Conservation (phyloP, 2,797 vertebrate genomes). For the Sylvilagus floridanus region DNA sequence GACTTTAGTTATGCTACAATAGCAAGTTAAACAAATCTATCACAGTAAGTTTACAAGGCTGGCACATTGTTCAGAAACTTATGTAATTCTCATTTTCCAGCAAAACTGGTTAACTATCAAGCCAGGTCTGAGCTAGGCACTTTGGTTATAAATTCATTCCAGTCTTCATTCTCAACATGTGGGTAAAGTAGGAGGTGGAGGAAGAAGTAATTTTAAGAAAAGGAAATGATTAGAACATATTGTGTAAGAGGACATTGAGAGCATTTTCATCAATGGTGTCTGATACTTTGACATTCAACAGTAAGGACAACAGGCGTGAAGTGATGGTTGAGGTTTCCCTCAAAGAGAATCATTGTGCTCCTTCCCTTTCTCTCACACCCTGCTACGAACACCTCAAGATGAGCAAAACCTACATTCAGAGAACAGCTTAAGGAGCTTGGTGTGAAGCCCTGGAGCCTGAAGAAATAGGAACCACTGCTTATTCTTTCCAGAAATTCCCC, state of each 20-base stretch:
- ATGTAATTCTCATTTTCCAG: neutral
- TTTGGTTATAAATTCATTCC: neutral
- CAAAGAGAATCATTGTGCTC: neutral
- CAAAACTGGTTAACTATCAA: neutral
- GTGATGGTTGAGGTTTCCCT: neutral
- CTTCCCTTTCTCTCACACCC: neutral
- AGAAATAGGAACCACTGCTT: neutral
- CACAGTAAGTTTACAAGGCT: neutral
- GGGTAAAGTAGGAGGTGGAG: neutral
- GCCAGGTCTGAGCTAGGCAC: neutral
- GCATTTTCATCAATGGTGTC: neutral
- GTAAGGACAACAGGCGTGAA: neutral
- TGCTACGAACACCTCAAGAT: neutral
- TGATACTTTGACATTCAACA: neutral
- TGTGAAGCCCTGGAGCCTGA: neutral
- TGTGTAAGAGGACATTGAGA: neutral
- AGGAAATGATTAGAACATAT: neutral
- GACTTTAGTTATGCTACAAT: neutral
- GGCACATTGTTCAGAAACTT: neutral
- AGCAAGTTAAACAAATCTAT: neutral
- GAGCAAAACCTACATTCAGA: neutral
- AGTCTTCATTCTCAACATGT: neutral
- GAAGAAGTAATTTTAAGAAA: neutral
- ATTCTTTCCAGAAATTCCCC: neutral
- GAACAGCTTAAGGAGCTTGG: neutral